Conservation (phyloP, 2,113 vertebrate species). For the Cettia cetti region DNA sequence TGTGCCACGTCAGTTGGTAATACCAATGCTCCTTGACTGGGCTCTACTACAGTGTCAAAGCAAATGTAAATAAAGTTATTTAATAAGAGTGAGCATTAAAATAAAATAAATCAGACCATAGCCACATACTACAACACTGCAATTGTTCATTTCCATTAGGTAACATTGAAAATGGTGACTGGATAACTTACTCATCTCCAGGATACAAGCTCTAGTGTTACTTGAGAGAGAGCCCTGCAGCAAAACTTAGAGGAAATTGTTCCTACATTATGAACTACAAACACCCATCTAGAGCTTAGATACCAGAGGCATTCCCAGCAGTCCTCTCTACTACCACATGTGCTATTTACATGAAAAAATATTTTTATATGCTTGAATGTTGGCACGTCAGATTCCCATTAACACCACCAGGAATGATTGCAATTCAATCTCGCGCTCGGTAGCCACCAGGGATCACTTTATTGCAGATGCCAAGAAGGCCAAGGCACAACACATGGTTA, state of each 20-base stretch:
- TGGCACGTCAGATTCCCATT: not conserved
- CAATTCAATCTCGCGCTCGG: not conserved
- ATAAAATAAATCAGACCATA: not conserved
- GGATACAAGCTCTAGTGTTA: not conserved
- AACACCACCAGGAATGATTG: not conserved
- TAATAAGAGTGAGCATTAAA: not conserved
- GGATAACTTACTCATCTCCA: not conserved
- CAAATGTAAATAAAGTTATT: not conserved
- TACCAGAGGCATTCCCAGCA: not conserved
- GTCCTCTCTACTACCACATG: not conserved
- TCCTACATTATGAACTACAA: not conserved
- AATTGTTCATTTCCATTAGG: not conserved
- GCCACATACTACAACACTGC: no score
- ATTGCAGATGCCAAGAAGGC: not conserved
- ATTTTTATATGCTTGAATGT: not conserved
- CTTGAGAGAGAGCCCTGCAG: not conserved
- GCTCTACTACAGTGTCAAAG: not conserved
- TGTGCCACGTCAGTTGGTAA: not conserved
- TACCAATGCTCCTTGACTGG: not conserved
- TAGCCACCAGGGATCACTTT: not conserved
- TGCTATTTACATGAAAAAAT: not conserved
- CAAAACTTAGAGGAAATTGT: not conserved
- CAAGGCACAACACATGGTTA: not conserved
- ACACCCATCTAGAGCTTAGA: not conserved
- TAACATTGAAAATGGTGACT: not conserved